Percentiles rank a stretch among this genome's conserved stretches.
Evolutionary conservation across 2,888 invertebrate species (phyloP).

Genomic region (Perizoma flavofasciatum): DNA sequence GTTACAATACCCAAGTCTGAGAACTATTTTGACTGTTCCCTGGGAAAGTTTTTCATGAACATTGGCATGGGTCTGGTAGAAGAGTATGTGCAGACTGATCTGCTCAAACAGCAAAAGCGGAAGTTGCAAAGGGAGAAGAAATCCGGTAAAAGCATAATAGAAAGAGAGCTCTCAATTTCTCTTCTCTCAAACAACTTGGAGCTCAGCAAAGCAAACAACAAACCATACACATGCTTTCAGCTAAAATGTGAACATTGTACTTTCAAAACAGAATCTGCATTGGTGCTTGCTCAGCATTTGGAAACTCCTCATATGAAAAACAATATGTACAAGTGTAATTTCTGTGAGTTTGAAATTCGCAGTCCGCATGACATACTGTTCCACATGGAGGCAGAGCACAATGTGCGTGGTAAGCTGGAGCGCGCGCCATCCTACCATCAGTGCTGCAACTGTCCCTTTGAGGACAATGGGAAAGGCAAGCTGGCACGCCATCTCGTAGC

Average conservation of each 20-base stretch:
- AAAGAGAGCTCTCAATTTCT: constrained; percentile 90
- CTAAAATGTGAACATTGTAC: constrained; percentile 95
- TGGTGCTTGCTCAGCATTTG: constrained; percentile 93
- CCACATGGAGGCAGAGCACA: constrained; percentile 96
- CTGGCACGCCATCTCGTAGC: constrained; percentile 93
- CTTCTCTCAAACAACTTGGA: constrained; percentile 93
- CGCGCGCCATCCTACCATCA: constrained; percentile 94
- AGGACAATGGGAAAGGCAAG: constrained; percentile 96
- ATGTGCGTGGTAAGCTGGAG: constrained; percentile 91
- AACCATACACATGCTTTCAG: constrained; percentile 88
- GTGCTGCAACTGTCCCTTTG: constrained; percentile 96
- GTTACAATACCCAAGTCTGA: constrained; percentile 76
- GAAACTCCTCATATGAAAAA: constrained; percentile 96
- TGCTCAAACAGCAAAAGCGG: constrained; percentile 93
- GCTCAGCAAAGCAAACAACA: constrained; percentile 93
- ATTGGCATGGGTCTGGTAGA: constrained; percentile 96
- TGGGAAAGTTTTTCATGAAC: constrained; percentile 95
- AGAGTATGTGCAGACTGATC: constrained; percentile 96
- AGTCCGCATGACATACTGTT: constrained; percentile 94
- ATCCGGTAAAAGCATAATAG: constrained; percentile 85
- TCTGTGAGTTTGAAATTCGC: constrained; percentile 91
- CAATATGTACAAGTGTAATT: constrained; percentile 93
- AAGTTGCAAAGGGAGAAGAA: constrained; percentile 89
- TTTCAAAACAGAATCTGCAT: constrained; percentile 93
- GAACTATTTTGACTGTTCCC: constrained; percentile 92